Evolutionary conservation across 1,140 invertebrate genomes (phyloP).

Genomic region (Ceratoteleas bidentatus): DNA sequence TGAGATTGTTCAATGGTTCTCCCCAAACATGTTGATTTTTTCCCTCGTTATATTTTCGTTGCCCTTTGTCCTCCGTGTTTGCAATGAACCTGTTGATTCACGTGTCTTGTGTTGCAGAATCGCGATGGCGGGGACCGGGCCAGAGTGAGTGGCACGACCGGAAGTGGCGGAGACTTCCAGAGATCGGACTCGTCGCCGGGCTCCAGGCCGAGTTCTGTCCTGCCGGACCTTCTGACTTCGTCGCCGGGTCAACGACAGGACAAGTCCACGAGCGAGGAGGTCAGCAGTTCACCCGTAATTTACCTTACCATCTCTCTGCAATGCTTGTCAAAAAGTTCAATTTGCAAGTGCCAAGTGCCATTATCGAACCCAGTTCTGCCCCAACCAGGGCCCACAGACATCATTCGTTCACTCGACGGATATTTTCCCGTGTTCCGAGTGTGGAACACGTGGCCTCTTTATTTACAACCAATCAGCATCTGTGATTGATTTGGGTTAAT

Average conservation of each 20-base stretch:
- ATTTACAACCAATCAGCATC: too few relatives aligned
- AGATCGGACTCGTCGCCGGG: constrained; percentile 84
- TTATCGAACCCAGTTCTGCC: constrained; percentile 31
- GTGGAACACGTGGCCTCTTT: too few relatives aligned
- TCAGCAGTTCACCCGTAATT: constrained; percentile 80
- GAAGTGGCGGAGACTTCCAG: constrained; percentile 84
- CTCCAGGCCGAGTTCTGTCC: constrained; percentile 91
- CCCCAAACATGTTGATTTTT: background rate
- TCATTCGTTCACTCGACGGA: constrained; percentile 16
- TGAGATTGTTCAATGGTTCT: constrained; percentile 28
- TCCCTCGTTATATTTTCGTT: constrained; percentile 3
- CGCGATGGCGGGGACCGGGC: constrained; percentile 81
- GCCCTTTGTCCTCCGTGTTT: too few relatives aligned
- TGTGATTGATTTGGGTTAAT: too few relatives aligned
- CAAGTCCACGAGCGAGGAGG: constrained; percentile 96
- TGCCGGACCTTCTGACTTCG: constrained; percentile 95
- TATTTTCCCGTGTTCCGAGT: too few relatives aligned
- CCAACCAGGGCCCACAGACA: constrained; percentile 21
- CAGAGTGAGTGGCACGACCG: constrained; percentile 81
- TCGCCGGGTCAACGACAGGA: constrained; percentile 93
- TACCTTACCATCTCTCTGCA: constrained; percentile 42
- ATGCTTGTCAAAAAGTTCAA: constrained; percentile 60
- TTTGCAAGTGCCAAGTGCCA: constrained; percentile 65
- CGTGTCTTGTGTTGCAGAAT: constrained; percentile 81
- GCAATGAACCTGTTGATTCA: constrained; percentile 1